Evolutionary conservation across 1,140 invertebrate species (phyloP).

Genomic region (Tachypleus tridentatus): DNA sequence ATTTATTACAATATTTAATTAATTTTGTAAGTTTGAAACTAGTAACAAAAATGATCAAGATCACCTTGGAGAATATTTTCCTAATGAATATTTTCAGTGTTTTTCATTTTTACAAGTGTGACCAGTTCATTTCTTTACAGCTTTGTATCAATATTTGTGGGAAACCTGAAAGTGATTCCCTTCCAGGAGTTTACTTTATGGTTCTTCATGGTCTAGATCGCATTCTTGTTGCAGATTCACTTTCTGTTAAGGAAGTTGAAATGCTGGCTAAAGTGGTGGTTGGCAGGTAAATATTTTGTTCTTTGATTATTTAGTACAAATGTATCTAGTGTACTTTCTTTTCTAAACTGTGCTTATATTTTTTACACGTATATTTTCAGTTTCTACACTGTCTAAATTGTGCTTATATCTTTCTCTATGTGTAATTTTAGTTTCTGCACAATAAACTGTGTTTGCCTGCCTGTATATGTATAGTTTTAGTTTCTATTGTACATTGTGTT

Average conservation of each 20-base stretch:
- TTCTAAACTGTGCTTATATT: too few relatives aligned
- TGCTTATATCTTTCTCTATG: too few relatives aligned
- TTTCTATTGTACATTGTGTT: too few relatives aligned
- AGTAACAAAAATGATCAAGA: neutral
- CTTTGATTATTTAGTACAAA: too few relatives aligned
- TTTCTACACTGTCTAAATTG: too few relatives aligned
- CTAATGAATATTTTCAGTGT: neutral
- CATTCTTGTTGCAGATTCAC: slow-evolving; percentile 46
- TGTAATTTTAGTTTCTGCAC: too few relatives aligned
- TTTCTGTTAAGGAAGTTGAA: slow-evolving; percentile 47
- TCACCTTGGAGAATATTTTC: neutral
- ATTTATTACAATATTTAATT: too few relatives aligned
- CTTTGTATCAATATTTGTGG: slow-evolving; percentile 32
- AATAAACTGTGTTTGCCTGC: too few relatives aligned
- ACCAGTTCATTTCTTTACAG: slow-evolving; percentile 21
- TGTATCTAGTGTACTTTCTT: too few relatives aligned
- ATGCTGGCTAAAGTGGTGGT: slow-evolving; percentile 58
- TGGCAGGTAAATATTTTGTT: slow-evolving; percentile 37
- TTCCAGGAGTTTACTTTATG: slow-evolving; percentile 32
- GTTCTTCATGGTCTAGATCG: slow-evolving; percentile 55
- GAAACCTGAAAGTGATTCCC: slow-evolving; percentile 30
- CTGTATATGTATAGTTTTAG: too few relatives aligned
- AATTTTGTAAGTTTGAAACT: too few relatives aligned
- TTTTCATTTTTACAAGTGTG: neutral
- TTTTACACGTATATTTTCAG: too few relatives aligned